Conservation (phyloP, 2,888 invertebrate genomes). For the Drosophila multiciliata region DNA sequence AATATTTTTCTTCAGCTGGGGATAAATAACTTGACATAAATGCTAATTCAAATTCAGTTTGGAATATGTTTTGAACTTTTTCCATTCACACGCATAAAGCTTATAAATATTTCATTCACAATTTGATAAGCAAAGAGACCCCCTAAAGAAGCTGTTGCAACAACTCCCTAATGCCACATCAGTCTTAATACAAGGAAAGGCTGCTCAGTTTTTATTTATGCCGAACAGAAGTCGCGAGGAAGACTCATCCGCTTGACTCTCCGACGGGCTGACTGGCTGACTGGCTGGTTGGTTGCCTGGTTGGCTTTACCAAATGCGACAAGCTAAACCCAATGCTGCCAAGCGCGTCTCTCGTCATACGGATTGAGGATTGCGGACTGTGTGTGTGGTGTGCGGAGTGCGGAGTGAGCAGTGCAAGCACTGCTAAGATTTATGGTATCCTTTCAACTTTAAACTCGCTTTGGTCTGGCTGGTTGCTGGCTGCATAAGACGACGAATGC, state of each 20-base stretch:
- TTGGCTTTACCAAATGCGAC: slow-evolving; percentile 41
- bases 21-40: background rate
- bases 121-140: slow-evolving; percentile 18
- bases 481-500: slow-evolving; percentile 26
- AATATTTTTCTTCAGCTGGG: background rate
- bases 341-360: slow-evolving; percentile 36
- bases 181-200: slow-evolving; percentile 25
- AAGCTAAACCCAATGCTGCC: slow-evolving; percentile 56
- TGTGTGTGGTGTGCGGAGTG: background rate
- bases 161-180: slow-evolving; percentile 58
- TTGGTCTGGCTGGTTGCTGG: slow-evolving; percentile 38
- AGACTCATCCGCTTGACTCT: slow-evolving; percentile 9
- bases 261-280: slow-evolving; percentile 1
- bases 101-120: slow-evolving; percentile 31
- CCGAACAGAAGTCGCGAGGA: slow-evolving; percentile 19
- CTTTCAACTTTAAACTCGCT: slow-evolving; percentile 81
- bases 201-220: slow-evolving; percentile 28
- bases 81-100: slow-evolving; percentile 4
- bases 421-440: slow-evolving; percentile 79
- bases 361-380: background rate
- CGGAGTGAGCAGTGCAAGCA: background rate
- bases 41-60: background rate
- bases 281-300: background rate
- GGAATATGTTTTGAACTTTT: background rate
- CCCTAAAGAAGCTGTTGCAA: slow-evolving; percentile 18